A percentile compares a stretch with the other conserved stretches of the same genome.
These are phyloP conservation scores for Drosophila formosana DNA, from an alignment of 2,888 invertebrate genomes.

Conservation along the genomic window DNA sequence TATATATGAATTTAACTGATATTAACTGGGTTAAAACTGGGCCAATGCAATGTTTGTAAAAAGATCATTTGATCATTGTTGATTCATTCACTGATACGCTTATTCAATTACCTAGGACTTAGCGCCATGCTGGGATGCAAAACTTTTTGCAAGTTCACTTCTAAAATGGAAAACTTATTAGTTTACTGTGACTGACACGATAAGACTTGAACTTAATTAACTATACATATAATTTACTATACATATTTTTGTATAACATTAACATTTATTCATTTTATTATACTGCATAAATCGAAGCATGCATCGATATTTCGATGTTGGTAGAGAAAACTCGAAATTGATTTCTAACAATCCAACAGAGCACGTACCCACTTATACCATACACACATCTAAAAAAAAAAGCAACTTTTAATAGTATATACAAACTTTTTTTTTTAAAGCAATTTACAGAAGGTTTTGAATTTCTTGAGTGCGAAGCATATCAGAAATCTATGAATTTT, in stretches of 20 bases:
- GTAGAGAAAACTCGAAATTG: conserved; percentile 40
- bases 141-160: conserved; percentile 26
- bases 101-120: conserved; percentile 4
- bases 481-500: conserved; percentile 79
- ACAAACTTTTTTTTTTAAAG: conserved; percentile 28
- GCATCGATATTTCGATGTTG: conserved; percentile 45
- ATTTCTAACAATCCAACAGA: conserved; percentile 49
- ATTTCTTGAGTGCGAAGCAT: conserved; percentile 36
- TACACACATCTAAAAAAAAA: conserved; percentile 1
- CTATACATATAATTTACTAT: conserved; percentile 23
- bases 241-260: conserved; percentile 26
- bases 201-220: conserved; percentile 22
- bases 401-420: conserved; percentile 10
- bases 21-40: not conserved
- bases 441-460: conserved; percentile 83
- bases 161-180: not conserved
- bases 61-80: conserved; percentile 27
- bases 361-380: conserved; percentile 15
- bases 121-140: conserved; percentile 50
- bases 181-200: conserved; percentile 4
- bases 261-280: conserved; percentile 46
- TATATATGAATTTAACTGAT: conserved; percentile 29
- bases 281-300: conserved; percentile 48
- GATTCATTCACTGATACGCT: conserved; percentile 5
- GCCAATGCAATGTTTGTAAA: not conserved